Evolutionary conservation across 2,113 vertebrate species (phyloP), one percentile per base, ranked within the genome.

Genomic region (Lasiurus borealis): DNA sequence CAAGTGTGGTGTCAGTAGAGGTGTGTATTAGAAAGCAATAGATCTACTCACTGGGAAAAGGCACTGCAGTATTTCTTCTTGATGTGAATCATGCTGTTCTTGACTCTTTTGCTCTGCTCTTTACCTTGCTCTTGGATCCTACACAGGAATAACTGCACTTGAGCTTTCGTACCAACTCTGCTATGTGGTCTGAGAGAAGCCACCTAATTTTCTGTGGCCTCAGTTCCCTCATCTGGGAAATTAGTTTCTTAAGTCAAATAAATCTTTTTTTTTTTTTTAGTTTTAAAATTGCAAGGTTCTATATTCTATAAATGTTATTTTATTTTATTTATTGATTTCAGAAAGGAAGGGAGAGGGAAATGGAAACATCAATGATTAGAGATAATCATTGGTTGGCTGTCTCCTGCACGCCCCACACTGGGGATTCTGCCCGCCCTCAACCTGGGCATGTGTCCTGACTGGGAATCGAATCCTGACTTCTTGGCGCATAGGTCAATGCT

Each of bases 41-140:
- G 48, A 40, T 80, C 48, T 86, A 81, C 48, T 97, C 80, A 48
- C 57, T 54, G 80, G 52, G 14, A 77, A 80, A 62, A 86, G 6
- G 18, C 82, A 80, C 21, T 46, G 15, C 85, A 80, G 62, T 85
- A 75, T 89, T 96, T 92, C 83, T 68, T 89, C 72, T 81, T 69
- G 88, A 31, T 68, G 36, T 52, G 44, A 78, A 78, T 34, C 40
- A 31, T 59, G 29, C 7, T 3, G 4, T n/a, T 93, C 77, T 89
- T 8, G 36, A 25, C 83, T 62, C 40, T 73, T 44, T 7, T 27
- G 16, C n/a, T 82, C 46, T 59, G 44, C 7, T 57, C 19, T 66
- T 73, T 57, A 11, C 71, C 44, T 91, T 48, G 3, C 14, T 50
- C 50, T 10, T 2, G 6, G 6, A 6, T 50, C 21, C 8, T 50